Evolutionary conservation across 1,140 invertebrate species (phyloP), one percentile per base, ranked within the genome.

Genomic region (Ips nitidus): DNA sequence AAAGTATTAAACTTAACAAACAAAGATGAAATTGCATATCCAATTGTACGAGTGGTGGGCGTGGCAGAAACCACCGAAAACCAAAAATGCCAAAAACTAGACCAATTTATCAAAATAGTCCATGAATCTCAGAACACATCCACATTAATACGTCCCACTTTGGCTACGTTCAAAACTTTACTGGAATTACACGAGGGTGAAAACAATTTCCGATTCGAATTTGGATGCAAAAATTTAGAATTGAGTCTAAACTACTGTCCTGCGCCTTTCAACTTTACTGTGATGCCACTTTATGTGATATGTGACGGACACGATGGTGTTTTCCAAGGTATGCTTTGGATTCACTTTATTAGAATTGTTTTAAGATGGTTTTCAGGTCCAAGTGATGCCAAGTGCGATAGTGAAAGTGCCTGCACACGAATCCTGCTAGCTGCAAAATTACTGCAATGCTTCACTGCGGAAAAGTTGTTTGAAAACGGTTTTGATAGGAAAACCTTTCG

Each of bases 381-480:
- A 22, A 22, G 22, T 22, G 22, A 22, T 22, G 22, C 22, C 22
- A 22, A 22, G n/a, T 88, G 88, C 76, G 88, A 88, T 2, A 82
- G 88, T n/a, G 86, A 90, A 76, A 89, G 87, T 80, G 93, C 93
- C 4, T 89, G 88, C 70, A 83, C 86, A 3, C 85, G 91, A 73
- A 94, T 97, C 75, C 86, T 87, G 63, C 79, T 95, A 22, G 92
- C 90, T 43, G 86, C 91, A 6, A 87, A 91, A 75, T 81, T 97
- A 41, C 86, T 97, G 53, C 95, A 98, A 81, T 89, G 89, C 68
- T 83, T 97, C 70, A 92, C 91, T 70, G 93, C 93, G 0, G 93
- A 97, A 79, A 96, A 95, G 78, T 80, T 98, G n/a, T 84, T 86
- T 64, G 92, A 95, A 77, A 87, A 90, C 62, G 91, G 91, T 36